Evolutionary conservation across 2,113 vertebrate species (phyloP).

Genomic region (Erinaceus europaeus): DNA sequence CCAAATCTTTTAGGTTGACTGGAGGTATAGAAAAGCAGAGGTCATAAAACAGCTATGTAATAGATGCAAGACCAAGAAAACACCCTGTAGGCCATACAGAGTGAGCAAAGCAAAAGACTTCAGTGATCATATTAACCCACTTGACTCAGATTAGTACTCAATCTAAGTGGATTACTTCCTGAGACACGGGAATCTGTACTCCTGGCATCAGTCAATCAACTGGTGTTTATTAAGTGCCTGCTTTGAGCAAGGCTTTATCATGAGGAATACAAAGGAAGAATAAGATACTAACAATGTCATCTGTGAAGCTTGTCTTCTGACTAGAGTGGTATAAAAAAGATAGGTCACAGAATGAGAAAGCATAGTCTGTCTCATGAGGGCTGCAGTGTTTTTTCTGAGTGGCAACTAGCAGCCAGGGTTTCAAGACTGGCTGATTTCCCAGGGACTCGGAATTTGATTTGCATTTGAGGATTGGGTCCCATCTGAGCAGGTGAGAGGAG

Average conservation of each 20-base stretch:
- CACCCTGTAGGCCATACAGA: neutral
- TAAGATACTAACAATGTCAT: neutral
- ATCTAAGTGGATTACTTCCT: neutral
- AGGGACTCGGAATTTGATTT: constrained; percentile 26
- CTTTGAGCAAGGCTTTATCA: neutral
- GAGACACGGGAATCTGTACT: neutral
- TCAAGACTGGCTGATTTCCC: neutral
- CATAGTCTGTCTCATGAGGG: neutral
- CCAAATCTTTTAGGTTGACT: neutral
- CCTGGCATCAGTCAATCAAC: neutral
- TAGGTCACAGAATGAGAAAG: neutral
- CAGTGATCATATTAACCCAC: neutral
- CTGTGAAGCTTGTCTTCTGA: neutral
- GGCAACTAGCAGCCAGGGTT: neutral
- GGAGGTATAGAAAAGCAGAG: neutral
- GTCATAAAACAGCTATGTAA: neutral
- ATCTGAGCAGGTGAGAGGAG: constrained; percentile 6
- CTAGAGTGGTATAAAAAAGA: neutral
- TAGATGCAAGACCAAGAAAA: neutral
- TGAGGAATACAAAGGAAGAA: neutral
- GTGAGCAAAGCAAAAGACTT: neutral
- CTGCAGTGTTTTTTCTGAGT: neutral
- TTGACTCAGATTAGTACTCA: neutral
- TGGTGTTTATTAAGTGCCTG: neutral
- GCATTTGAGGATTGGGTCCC: neutral